Evolutionary conservation across 2,888 invertebrate species (phyloP), one percentile per base, ranked within the genome.

Genomic region (Apocheima hispidaria): DNA sequence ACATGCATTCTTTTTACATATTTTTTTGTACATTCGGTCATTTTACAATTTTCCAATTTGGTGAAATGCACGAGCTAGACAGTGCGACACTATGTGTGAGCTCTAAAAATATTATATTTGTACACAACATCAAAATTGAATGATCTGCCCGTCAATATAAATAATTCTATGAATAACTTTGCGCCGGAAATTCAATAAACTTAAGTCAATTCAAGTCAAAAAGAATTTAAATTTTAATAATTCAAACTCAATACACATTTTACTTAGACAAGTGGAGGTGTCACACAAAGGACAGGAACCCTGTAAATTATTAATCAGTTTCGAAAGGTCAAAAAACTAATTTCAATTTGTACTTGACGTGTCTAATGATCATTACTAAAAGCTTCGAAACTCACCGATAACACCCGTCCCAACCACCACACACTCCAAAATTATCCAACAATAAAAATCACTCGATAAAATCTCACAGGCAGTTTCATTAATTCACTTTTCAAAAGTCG

Each of bases 401-500:
- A 46, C 60, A 51, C 58, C 40, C 51, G 21, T 52, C 21, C 43
- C 58, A 54, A 43, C 10, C 28, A 38, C 41, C 23, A 54, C 60
- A 59, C 49, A 63, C 66, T 65, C 66, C 62, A 66, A 73, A 71
- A 75, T 70, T 63, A 73, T 70, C 72, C 63, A 66, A 66, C 38
- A 43, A 55, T 63, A 71, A 71, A 68, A 52, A 55, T 51, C 68
- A 68, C 68, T 62, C 71, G 72, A 63, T 49, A 69, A 66, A 59
- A 77, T 74, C 73, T 58, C 60, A 71, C 72, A 63, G 28, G 30
- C 64, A 62, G 52, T 64, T 6, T 59, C 65, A 60, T 63, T 70
- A 73, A 63, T 66, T 68, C 78, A 79, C 74, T 66, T 65, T 48
- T 71, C 26, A 60, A 81, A 82, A 83, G 83, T 83, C 82, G 65